A percentile compares a stretch with the other conserved stretches of the same genome.
Evolutionary conservation across 2,797 vertebrate species (phyloP).

Genomic region (Alfaro cultratus): DNA sequence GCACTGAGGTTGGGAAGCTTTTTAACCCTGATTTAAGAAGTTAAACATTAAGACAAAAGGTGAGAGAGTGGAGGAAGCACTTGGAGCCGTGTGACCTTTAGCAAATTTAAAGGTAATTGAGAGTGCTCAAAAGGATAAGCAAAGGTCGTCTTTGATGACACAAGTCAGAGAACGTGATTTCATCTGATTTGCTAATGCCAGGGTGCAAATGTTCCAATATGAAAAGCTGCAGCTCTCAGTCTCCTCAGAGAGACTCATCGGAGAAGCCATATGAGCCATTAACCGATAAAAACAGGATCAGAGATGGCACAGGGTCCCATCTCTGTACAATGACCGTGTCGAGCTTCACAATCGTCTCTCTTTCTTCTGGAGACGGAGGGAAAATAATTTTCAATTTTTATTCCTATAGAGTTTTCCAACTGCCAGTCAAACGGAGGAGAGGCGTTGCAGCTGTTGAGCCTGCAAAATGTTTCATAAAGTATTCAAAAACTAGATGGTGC

Average conservation of each 20-base stretch:
- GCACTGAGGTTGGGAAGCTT: background rate
- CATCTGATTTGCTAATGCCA: conserved; percentile 37
- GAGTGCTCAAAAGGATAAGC: conserved; percentile 37
- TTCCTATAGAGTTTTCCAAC: conserved; percentile 27
- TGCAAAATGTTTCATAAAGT: conserved; percentile 24
- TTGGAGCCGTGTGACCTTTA: conserved; percentile 48
- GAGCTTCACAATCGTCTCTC: conserved; percentile 7
- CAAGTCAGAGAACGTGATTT: conserved; percentile 29
- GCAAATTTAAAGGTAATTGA: conserved; percentile 54
- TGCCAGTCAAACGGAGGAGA: conserved; percentile 31
- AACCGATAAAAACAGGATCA: conserved; percentile 12
- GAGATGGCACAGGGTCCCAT: conserved; percentile 3
- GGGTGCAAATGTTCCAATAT: conserved; percentile 26
- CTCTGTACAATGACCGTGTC: background rate
- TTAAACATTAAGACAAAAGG: conserved; percentile 20
- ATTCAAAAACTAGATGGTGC: conserved; percentile 13
- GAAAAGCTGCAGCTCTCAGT: conserved; percentile 9
- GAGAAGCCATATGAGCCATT: conserved; percentile 31
- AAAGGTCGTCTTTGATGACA: conserved; percentile 43
- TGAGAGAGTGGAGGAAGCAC: background rate
- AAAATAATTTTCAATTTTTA: conserved; percentile 28
- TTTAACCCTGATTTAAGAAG: conserved; percentile 12
- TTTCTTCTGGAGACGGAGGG: background rate
- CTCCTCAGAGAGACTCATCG: conserved; percentile 6
- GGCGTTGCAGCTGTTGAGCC: conserved; percentile 7